Conservation (phyloP, 2,888 invertebrate species). For the Lepidochitona cinerea region DNA sequence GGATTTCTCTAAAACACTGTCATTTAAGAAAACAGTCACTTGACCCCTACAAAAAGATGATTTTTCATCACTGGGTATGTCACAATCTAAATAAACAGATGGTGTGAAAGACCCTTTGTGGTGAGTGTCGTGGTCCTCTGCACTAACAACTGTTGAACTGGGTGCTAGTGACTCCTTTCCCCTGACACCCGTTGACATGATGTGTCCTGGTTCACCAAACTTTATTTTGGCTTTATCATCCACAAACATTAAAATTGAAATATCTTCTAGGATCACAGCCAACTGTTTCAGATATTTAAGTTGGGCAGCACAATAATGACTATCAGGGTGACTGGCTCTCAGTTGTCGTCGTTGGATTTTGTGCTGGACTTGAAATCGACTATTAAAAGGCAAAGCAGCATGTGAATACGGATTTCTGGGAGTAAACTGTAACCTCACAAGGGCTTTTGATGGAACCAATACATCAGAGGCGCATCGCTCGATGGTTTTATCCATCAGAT, state of each 20-base stretch:
- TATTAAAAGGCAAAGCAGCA: conserved; percentile 29
- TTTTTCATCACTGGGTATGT: conserved; percentile 12
- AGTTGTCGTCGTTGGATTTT: conserved; percentile 31
- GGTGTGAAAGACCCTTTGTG: conserved; percentile 18
- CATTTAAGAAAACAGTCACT: conserved; percentile 22
- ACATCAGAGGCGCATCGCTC: conserved; percentile 30
- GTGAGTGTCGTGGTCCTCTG: conserved; percentile 33
- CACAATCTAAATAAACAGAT: conserved; percentile 17
- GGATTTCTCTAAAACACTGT: conserved; percentile 27
- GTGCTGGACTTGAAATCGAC: conserved; percentile 25
- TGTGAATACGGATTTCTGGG: conserved; percentile 28
- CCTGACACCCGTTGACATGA: conserved; percentile 25
- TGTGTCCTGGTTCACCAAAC: conserved; percentile 19
- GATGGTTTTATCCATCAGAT: conserved; percentile 5
- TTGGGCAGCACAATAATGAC: conserved; percentile 29
- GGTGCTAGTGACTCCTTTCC: conserved; percentile 24
- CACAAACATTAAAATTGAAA: neutral
- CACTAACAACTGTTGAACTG: conserved; percentile 9
- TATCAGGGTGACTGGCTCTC: conserved; percentile 21
- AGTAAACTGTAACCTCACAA: conserved; percentile 33
- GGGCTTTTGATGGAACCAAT: conserved; percentile 28
- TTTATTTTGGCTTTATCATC: conserved; percentile 35
- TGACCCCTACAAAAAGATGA: conserved; percentile 26
- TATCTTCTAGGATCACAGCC: conserved; percentile 7
- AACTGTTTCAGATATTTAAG: conserved; percentile 26